Percentiles rank a stretch among this genome's conserved stretches.
Evolutionary conservation across 2,113 vertebrate species (phyloP).

Genomic region (Myxocyprinus asiaticus): DNA sequence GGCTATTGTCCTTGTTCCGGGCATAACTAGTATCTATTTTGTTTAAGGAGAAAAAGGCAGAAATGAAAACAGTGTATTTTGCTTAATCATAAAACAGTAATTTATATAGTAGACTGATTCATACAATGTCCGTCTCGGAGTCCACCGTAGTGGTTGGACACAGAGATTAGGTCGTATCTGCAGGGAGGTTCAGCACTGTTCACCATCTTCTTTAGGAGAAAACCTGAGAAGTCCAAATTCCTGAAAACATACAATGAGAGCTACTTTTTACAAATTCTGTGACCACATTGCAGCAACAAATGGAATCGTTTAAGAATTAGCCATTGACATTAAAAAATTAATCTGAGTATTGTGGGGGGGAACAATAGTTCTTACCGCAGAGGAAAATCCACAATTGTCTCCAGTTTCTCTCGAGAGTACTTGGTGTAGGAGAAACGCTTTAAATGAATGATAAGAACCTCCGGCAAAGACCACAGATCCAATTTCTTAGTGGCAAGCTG

Average conservation of each 20-base stretch:
- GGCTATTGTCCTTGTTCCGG: slow-evolving; percentile 84
- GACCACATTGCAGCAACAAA: too few species aligned
- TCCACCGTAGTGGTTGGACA: slow-evolving; percentile 89
- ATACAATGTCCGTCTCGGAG: slow-evolving; percentile 87
- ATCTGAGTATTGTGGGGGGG: too few species aligned
- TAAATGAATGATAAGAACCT: slow-evolving; percentile 87
- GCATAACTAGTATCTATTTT: slow-evolving; percentile 84
- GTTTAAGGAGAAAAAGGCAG: neutral
- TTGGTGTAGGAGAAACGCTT: slow-evolving; percentile 89
- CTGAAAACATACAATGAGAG: slow-evolving; percentile 60
- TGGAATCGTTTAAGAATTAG: too few species aligned
- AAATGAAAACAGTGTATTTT: neutral
- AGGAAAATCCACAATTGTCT: slow-evolving; percentile 85
- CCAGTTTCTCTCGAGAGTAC: slow-evolving; percentile 85
- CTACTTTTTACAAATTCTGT: neutral
- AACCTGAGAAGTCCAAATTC: slow-evolving; percentile 82
- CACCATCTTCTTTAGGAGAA: slow-evolving; percentile 76
- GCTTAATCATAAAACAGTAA: too few species aligned
- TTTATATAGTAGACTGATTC: slow-evolving; percentile 46
- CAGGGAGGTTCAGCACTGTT: slow-evolving; percentile 73
- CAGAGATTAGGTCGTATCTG: slow-evolving; percentile 86
- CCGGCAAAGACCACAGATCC: slow-evolving; percentile 86
- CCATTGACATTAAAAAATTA: too few species aligned
- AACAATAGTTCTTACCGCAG: slow-evolving; percentile 69
- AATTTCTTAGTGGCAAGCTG: slow-evolving; percentile 90